Conservation (phyloP, 2,888 invertebrate species). For the Pollenia angustigena region DNA sequence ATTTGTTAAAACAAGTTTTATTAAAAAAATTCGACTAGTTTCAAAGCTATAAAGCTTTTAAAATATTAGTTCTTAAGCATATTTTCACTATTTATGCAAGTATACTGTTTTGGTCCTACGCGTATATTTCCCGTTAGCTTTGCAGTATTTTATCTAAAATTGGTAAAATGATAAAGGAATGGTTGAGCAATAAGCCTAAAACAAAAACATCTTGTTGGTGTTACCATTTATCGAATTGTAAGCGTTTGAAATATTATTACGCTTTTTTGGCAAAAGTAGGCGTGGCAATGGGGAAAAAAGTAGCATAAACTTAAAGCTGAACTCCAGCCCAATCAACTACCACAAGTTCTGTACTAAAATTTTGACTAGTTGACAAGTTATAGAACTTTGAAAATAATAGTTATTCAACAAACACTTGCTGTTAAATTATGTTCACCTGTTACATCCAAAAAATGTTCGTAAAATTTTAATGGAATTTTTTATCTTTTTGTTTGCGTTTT, state of each 20-base stretch:
- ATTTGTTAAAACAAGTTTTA: neutral
- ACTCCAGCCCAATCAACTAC: too few relatives aligned
- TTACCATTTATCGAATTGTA: neutral
- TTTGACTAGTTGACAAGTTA: too few relatives aligned
- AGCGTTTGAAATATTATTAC: neutral
- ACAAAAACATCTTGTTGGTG: too few relatives aligned
- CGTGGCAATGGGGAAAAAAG: neutral
- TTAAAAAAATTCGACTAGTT: neutral
- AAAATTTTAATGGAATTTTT: too few relatives aligned
- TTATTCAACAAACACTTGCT: too few relatives aligned
- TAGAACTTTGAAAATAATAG: neutral
- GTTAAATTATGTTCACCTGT: too few relatives aligned
- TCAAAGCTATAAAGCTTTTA: neutral
- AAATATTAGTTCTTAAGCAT: neutral
- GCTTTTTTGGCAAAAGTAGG: neutral
- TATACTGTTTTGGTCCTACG: neutral
- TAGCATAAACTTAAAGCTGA: too few relatives aligned
- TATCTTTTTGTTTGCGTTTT: neutral
- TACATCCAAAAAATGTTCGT: too few relatives aligned
- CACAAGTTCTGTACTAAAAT: too few relatives aligned
- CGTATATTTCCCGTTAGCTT: neutral
- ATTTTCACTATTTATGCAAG: neutral
- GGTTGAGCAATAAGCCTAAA: neutral
- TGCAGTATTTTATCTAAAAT: neutral
- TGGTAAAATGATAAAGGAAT: neutral